phyloP scores from a whole-genome alignment of 1,140 invertebrate species.

The Triops longicaudatus region DNA sequence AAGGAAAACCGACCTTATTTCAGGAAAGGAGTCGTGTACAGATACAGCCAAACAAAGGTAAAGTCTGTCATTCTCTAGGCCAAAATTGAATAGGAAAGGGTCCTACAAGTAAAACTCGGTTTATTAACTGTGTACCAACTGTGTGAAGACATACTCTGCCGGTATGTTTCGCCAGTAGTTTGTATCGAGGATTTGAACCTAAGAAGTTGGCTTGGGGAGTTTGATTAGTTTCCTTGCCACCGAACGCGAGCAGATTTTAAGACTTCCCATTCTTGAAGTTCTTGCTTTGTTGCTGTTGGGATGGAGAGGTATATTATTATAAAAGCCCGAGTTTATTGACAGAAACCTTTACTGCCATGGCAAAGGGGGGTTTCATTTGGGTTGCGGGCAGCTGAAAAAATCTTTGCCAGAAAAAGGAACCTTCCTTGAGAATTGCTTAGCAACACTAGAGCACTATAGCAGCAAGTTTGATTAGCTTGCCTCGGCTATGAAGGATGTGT shows the following conservation, averaged over 20 bases:
- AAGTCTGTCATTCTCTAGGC: background rate
- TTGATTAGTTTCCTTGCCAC: background rate
- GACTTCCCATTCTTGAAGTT: background rate
- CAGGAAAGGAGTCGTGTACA: background rate
- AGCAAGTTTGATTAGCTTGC: background rate
- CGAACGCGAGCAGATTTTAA: background rate
- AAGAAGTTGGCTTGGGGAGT: background rate
- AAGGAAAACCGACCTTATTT: background rate
- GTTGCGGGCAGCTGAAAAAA: background rate
- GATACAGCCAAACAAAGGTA: background rate
- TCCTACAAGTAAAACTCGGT: too few relatives aligned
- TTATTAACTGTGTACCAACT: too few relatives aligned
- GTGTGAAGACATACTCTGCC: too few relatives aligned
- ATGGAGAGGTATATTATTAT: background rate
- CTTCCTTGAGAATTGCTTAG: background rate
- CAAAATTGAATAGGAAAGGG: background rate
- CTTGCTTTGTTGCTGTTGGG: background rate
- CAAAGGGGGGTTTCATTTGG: background rate
- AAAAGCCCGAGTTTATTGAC: background rate
- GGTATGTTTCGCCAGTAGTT: background rate
- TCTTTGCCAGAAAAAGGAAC: background rate
- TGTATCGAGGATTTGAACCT: background rate
- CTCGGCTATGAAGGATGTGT: background rate
- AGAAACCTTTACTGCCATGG: background rate
- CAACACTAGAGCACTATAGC: background rate